Percentiles rank a stretch among this genome's conserved stretches.
Conservation (phyloP, 2,888 invertebrate species). For the Dromius quadrimaculatus region DNA sequence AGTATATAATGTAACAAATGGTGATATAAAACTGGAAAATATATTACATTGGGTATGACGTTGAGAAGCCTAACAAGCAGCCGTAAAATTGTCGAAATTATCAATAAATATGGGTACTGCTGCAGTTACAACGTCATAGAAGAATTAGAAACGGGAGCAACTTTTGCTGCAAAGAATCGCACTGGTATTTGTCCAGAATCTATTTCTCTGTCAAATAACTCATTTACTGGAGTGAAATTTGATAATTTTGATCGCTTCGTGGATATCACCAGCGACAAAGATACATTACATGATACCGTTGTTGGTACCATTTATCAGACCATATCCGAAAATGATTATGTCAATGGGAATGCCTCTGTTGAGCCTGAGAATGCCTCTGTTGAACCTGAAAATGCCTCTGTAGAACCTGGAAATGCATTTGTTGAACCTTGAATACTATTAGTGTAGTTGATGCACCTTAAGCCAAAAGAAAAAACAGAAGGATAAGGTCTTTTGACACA, state of each 20-base stretch:
- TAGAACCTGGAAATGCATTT: too few relatives aligned
- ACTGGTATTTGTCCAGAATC: slow-evolving; percentile 54
- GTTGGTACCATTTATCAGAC: neutral
- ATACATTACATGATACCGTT: slow-evolving; percentile 52
- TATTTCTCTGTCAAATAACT: slow-evolving; percentile 35
- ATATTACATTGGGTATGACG: too few relatives aligned
- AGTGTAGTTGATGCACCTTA: too few relatives aligned
- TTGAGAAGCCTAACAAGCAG: too few relatives aligned
- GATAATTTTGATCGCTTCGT: slow-evolving; percentile 55
- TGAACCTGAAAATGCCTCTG: too few relatives aligned
- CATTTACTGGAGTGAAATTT: slow-evolving; percentile 53
- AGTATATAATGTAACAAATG: neutral
- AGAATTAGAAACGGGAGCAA: slow-evolving; percentile 54
- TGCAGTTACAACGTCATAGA: slow-evolving; percentile 55
- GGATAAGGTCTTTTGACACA: too few relatives aligned
- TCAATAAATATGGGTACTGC: slow-evolving; percentile 56
- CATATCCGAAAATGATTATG: too few relatives aligned
- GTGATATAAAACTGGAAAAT: too few relatives aligned
- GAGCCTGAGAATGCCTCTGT: too few relatives aligned
- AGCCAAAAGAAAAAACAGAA: too few relatives aligned
- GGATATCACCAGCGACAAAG: slow-evolving; percentile 54
- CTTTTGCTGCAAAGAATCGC: slow-evolving; percentile 43
- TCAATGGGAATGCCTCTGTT: too few relatives aligned
- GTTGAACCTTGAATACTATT: too few relatives aligned
- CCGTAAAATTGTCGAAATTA: slow-evolving; percentile 55